phyloP scores from a whole-genome alignment of 2,113 vertebrate species.

The Hippocampus barbouri region DNA sequence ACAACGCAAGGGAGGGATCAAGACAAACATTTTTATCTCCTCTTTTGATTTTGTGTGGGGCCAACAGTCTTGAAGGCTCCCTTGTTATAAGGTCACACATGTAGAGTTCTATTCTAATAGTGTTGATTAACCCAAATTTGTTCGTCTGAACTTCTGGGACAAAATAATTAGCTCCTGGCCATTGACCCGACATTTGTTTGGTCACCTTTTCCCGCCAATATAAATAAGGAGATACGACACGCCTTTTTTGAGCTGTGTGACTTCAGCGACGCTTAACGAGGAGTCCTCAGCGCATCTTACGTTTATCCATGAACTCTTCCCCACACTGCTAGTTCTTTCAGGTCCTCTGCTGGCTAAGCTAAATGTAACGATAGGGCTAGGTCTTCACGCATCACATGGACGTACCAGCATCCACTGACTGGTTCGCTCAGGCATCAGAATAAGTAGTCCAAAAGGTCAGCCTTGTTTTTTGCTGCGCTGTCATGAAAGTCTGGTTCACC shows the following conservation, averaged over 20 bases:
- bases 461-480: slow-evolving; percentile 30
- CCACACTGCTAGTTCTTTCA: slow-evolving; percentile 4
- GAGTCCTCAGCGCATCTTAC: too few relatives aligned
- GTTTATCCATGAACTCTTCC: not conserved
- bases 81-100: slow-evolving; percentile 18
- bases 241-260: too few relatives aligned
- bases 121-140: too few relatives aligned
- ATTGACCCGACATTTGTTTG: slow-evolving; percentile 44
- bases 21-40: slow-evolving; percentile 20
- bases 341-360: slow-evolving; percentile 25
- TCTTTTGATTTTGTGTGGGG: slow-evolving; percentile 16
- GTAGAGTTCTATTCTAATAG: slow-evolving; percentile 1
- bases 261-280: too few relatives aligned
- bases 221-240: too few relatives aligned
- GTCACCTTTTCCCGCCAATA: not conserved
- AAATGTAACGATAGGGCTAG: slow-evolving; percentile 35
- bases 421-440: slow-evolving; percentile 26
- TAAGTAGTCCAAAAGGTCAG: slow-evolving; percentile 34
- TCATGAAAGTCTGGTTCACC: slow-evolving; percentile 10
- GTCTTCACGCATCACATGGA: not conserved
- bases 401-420: not conserved
- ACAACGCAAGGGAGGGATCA: slow-evolving; percentile 21
- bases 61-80: slow-evolving; percentile 4
- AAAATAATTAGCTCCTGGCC: slow-evolving; percentile 45
- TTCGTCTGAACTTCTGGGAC: too few relatives aligned